Conservation (phyloP, 2,797 vertebrate genomes). For the Sorex maritimensis region DNA sequence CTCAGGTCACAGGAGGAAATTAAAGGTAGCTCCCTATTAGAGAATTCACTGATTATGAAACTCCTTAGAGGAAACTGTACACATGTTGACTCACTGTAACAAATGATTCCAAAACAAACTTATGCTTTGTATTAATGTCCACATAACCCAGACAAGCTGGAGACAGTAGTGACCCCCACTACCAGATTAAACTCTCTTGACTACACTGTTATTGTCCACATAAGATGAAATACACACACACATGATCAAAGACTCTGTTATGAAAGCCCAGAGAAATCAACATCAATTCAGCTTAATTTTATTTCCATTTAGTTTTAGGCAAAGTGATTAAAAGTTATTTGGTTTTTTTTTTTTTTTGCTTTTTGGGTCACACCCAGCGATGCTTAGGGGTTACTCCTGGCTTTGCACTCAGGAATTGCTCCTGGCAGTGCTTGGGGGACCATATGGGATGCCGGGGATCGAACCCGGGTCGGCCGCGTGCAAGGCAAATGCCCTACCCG, state of each 20-base stretch:
- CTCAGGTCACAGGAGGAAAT: background rate
- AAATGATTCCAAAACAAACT: background rate
- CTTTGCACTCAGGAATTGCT: too few species aligned
- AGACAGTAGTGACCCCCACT: background rate
- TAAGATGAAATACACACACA: background rate
- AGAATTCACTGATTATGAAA: background rate
- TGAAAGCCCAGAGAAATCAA: background rate
- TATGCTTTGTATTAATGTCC: background rate
- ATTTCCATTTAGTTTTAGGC: slow-evolving; percentile 25
- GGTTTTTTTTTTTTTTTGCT: too few species aligned
- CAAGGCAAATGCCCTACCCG: too few species aligned
- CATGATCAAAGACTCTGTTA: slow-evolving; percentile 30
- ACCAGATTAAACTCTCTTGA: background rate
- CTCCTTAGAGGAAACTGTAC: slow-evolving; percentile 9
- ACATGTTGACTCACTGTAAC: background rate
- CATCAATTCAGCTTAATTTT: background rate
- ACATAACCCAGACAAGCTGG: background rate
- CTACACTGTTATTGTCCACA: background rate
- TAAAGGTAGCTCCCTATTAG: background rate
- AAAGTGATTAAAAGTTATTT: background rate
- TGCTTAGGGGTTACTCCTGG: too few species aligned
- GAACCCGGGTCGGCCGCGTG: too few species aligned
- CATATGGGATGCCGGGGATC: too few species aligned
- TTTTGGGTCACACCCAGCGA: too few species aligned
- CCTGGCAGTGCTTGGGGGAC: too few species aligned